These are phyloP conservation scores for Icerya purchasi DNA, from an alignment of 2,888 invertebrate genomes.

Conservation along the genomic window DNA sequence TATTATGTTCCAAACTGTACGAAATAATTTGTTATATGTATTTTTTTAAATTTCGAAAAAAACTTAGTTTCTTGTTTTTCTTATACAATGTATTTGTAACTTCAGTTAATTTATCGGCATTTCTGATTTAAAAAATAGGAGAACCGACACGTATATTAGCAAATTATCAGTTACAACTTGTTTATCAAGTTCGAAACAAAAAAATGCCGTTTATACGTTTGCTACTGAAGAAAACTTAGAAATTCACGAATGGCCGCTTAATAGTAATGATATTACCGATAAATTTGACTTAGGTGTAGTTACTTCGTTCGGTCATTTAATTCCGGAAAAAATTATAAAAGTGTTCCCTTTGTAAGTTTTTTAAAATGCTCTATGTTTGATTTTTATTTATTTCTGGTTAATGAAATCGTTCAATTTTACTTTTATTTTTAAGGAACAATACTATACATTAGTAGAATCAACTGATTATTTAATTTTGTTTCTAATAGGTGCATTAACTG, in stretches of 20 bases:
- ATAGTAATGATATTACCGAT: constrained; percentile 25
- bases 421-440: no score
- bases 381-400: no score
- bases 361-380: no score
- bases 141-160: constrained; percentile 29
- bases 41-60: no score
- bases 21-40: constrained; percentile 21
- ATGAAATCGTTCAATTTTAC: no score
- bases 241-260: constrained; percentile 44
- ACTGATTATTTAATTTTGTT: no score
- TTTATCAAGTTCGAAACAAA: constrained; percentile 25
- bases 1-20: constrained; percentile 45
- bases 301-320: constrained; percentile 81
- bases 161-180: constrained; percentile 50
- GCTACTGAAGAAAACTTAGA: constrained; percentile 37
- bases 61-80: no score
- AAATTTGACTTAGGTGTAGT: constrained; percentile 69
- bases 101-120: no score
- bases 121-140: constrained; percentile 27
- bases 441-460: no score
- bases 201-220: constrained; percentile 44
- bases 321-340: constrained; percentile 50
- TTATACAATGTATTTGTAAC: no score
- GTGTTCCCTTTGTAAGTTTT: constrained; percentile 60
- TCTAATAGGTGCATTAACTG: no score